Evolutionary conservation across 2,888 invertebrate species (phyloP).

Genomic region (Tenthredo mesomela): DNA sequence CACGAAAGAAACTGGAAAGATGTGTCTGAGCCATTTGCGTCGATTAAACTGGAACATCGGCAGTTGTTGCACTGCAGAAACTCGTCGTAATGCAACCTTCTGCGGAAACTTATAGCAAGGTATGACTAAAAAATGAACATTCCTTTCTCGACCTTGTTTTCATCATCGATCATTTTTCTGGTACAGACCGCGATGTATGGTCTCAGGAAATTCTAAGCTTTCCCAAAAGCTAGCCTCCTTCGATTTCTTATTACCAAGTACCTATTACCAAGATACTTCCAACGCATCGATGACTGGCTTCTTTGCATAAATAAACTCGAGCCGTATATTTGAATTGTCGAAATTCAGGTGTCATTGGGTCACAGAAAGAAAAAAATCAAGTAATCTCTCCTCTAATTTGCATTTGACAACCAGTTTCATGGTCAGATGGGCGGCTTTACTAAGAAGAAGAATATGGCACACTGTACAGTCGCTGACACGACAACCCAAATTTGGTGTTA

Average conservation of each 20-base stretch:
- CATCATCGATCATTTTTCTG: neutral
- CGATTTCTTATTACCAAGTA: neutral
- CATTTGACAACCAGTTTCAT: neutral
- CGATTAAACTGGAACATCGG: slow-evolving; percentile 9
- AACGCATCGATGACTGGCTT: neutral
- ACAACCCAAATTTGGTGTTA: neutral
- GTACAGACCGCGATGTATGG: neutral
- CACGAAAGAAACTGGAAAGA: slow-evolving; percentile 25
- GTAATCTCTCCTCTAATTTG: neutral
- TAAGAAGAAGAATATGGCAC: neutral
- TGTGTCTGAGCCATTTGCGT: slow-evolving; percentile 8
- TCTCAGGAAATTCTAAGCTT: neutral
- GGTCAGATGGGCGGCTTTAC: neutral
- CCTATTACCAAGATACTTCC: neutral
- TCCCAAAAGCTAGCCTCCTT: neutral
- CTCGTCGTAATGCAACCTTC: neutral
- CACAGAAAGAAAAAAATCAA: neutral
- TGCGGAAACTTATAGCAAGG: neutral
- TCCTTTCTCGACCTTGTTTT: neutral
- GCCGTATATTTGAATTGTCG: neutral
- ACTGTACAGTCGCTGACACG: neutral
- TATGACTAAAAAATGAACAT: neutral
- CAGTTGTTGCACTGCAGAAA: neutral
- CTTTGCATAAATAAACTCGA: neutral
- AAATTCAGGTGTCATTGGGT: neutral